Evolutionary conservation across 2,888 invertebrate genomes (phyloP), one percentile per base, ranked within the genome.

Genomic region (Lycocerus yunnanus): DNA sequence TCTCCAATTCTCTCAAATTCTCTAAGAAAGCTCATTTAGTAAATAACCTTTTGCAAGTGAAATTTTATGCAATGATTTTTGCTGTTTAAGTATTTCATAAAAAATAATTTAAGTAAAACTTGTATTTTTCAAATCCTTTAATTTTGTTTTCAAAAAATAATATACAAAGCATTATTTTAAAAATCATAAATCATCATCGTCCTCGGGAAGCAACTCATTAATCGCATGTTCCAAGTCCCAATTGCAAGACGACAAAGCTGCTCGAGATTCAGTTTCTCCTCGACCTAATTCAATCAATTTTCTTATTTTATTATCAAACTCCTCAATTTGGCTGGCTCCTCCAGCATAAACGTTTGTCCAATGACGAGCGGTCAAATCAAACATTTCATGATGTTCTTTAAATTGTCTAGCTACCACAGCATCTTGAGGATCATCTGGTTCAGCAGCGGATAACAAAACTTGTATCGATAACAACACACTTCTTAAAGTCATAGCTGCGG

Each of bases 401-500:
- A 93, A 99, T 87, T 99, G 99, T 86, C 94, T 95, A 21, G 99
- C 99, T 16, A 99, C 99, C 0, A 99, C 97, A 0, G 97, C 98
- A 88, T 98, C 96, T 85, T 97, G 97, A 1, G 97, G 97, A 88
- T 97, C 97, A 87, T 96, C 96, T 3, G 97, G 96, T 84, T 96
- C 97, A 3, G 97, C 96, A 1, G 96, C 95, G 15, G 97, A 94
- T 78, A 99, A 88, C 77, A 99, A 88, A 0, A 98, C 98, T 91
- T 99, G 99, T 80, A 99, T 90, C 2, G 98, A 98, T 21, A 99
- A 88, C 74, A 99, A 88, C 21, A 99, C 98, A 27, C 98, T 99
- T 77, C 99, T 91, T 77, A 99, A 89, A 0, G 99, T 99, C 93
- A 99, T 96, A 6, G 99, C 99, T 69, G 99, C 99, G 77, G 99